phyloP scores from a whole-genome alignment of 2,888 invertebrate species.

The Torymus texanus region DNA sequence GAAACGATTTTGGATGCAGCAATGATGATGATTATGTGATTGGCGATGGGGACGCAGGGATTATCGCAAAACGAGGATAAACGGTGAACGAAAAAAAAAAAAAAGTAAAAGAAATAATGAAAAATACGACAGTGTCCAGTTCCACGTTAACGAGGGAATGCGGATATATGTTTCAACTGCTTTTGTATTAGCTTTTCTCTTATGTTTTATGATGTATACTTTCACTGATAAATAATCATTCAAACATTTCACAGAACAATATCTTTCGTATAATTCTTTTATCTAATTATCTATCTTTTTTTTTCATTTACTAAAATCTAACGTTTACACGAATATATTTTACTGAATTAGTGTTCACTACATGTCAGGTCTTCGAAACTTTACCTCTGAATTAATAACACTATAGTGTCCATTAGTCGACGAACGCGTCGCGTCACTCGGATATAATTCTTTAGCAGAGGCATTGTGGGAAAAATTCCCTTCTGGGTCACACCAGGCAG shows the following conservation, averaged over 20 bases:
- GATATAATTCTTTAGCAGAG: conserved; percentile 4
- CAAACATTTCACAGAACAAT: background rate
- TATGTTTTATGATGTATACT: background rate
- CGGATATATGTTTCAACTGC: conserved; percentile 14
- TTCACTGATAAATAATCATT: conserved; percentile 20
- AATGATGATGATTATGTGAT: conserved; percentile 5
- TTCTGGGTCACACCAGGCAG: background rate
- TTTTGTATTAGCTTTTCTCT: conserved; percentile 21
- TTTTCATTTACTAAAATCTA: too few relatives aligned
- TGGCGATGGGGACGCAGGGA: too few relatives aligned
- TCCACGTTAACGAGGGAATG: conserved; percentile 19
- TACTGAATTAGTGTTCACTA: too few relatives aligned
- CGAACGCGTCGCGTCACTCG: too few relatives aligned
- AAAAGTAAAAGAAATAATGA: background rate
- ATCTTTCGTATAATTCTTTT: too few relatives aligned
- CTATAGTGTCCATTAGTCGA: too few relatives aligned
- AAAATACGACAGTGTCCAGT: conserved; percentile 28
- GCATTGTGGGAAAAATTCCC: background rate
- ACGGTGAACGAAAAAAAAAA: background rate
- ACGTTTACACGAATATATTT: too few relatives aligned
- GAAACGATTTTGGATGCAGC: conserved; percentile 11
- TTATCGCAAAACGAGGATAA: too few relatives aligned
- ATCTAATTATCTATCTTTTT: too few relatives aligned
- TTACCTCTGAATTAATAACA: too few relatives aligned
- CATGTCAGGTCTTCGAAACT: too few relatives aligned